phyloP scores from a whole-genome alignment of 2,888 invertebrate species.

The Agrypnus murinus region DNA sequence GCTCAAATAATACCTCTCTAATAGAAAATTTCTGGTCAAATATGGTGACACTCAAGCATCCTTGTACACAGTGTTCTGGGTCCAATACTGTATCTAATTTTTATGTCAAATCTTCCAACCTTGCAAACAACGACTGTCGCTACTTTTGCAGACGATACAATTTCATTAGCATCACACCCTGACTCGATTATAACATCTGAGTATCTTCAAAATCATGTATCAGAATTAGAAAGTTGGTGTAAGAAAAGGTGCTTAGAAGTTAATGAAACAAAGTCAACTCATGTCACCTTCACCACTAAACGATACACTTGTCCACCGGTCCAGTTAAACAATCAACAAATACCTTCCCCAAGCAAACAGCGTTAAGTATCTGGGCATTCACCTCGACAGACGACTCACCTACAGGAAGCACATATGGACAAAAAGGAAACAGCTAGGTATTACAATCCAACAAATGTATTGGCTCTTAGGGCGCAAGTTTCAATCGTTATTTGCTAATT shows the following conservation, averaged over 20 bases:
- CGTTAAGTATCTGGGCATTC: constrained; percentile 7
- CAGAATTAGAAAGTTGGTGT: constrained; percentile 10
- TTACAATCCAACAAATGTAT: constrained; percentile 7
- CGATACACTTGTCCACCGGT: constrained; percentile 7
- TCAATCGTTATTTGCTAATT: background rate
- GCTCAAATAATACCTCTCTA: constrained; percentile 2
- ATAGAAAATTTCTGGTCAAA: constrained; percentile 16
- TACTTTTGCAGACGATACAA: constrained; percentile 29
- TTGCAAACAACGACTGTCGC: constrained; percentile 26
- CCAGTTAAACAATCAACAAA: constrained; percentile 21
- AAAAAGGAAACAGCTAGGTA: constrained; percentile 8
- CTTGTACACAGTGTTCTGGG: constrained; percentile 18
- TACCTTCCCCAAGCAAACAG: constrained; percentile 3
- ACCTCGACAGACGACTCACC: constrained; percentile 17
- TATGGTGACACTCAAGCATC: constrained; percentile 19
- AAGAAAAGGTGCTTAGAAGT: constrained; percentile 20
- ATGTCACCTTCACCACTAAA: constrained; percentile 23
- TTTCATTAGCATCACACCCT: constrained; percentile 9
- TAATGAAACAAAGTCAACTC: too few relatives aligned
- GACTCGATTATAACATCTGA: constrained; percentile 4
- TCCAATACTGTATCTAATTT: constrained; percentile 17
- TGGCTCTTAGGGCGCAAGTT: constrained; percentile 10
- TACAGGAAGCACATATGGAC: constrained; percentile 19
- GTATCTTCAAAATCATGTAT: constrained; percentile 16
- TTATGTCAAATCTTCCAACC: constrained; percentile 22